These are phyloP conservation scores for Archips xylosteana DNA, from an alignment of 2,888 invertebrate genomes.

Conservation along the genomic window DNA sequence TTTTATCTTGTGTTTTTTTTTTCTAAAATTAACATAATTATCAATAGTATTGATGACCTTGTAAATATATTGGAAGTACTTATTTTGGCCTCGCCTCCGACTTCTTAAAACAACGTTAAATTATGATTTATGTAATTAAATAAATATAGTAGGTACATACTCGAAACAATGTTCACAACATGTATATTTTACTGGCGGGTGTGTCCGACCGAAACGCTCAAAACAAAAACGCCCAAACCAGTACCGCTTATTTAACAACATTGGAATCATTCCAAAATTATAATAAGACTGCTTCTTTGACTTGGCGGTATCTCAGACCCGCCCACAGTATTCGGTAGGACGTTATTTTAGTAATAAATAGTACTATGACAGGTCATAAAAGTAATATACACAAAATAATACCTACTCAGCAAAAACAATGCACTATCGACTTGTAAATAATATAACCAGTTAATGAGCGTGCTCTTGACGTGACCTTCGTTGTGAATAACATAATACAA, in stretches of 20 bases:
- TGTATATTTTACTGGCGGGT: no score
- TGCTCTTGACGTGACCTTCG: conserved; percentile 1
- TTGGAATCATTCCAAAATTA: conserved; percentile 4
- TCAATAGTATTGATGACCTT: not conserved
- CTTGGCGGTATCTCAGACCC: not conserved
- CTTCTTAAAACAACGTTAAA: not conserved
- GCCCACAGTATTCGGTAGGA: not conserved
- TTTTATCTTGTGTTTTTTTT: not conserved
- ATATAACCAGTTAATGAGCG: not conserved
- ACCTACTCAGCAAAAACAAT: not conserved
- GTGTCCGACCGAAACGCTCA: no score
- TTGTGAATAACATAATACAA: not conserved
- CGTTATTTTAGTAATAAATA: not conserved
- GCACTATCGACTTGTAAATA: not conserved
- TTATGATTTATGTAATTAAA: not conserved
- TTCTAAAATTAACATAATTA: not conserved
- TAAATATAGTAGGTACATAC: no score
- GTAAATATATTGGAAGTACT: not conserved
- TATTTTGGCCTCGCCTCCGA: not conserved
- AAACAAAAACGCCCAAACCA: not conserved
- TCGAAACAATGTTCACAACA: no score
- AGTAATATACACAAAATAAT: not conserved
- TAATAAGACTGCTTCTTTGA: not conserved
- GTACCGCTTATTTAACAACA: not conserved
- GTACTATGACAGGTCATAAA: not conserved